Conservation (phyloP, 2,797 vertebrate genomes). For the Thunnus albacares region DNA sequence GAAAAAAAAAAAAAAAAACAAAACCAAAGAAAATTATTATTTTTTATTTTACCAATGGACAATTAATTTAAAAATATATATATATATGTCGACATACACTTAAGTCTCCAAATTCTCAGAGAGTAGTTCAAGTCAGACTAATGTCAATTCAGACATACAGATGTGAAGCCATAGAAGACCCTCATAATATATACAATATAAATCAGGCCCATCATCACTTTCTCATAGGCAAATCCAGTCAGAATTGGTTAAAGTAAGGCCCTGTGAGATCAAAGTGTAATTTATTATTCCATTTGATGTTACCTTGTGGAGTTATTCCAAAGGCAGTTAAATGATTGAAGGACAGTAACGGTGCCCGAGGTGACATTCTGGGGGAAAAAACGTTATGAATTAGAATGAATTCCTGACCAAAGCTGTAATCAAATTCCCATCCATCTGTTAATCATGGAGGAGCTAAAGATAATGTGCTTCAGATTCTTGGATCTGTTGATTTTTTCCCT, state of each 20-base stretch:
- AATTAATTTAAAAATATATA: not conserved
- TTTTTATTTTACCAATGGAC: not conserved
- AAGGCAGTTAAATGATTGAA: slow-evolving; percentile 33
- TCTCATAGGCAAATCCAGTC: not conserved
- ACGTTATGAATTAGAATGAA: slow-evolving; percentile 7
- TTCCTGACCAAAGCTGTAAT: not conserved
- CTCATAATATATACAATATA: not conserved
- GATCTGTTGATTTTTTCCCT: not conserved
- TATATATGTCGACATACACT: too few relatives aligned
- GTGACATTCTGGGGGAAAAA: slow-evolving; percentile 30
- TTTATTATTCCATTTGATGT: slow-evolving; percentile 29
- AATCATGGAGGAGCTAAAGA: not conserved
- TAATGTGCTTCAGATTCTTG: not conserved
- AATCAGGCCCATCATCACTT: not conserved
- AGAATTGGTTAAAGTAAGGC: not conserved
- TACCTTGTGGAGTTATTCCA: slow-evolving; percentile 23
- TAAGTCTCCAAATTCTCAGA: not conserved
- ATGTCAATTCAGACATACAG: not conserved
- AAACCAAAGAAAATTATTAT: too few relatives aligned
- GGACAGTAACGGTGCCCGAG: slow-evolving; percentile 12
- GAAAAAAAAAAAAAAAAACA: not conserved
- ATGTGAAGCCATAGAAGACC: not conserved
- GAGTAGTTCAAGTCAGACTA: not conserved
- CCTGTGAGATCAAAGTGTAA: not conserved
- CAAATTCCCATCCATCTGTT: not conserved